Evolutionary conservation across 2,888 invertebrate genomes (phyloP), one percentile per base, ranked within the genome.

Genomic region (Parnassius apollo): DNA sequence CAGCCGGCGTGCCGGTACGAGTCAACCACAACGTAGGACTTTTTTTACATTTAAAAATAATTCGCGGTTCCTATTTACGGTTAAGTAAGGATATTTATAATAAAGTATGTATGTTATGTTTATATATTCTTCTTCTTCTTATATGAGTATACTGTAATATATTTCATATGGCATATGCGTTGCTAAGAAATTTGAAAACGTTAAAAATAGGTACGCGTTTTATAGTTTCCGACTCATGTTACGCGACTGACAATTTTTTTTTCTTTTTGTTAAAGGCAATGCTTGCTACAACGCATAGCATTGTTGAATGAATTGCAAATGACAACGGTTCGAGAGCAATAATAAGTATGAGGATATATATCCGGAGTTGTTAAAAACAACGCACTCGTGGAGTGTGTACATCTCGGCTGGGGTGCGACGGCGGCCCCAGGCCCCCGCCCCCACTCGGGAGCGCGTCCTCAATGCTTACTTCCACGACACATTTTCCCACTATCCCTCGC

Each of bases 401-500:
- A 68, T 65, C 66, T 65, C 68, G 69, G 42, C 57, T 63, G 53
- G 60, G 66, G 64, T 69, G 69, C 72, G 69, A 68, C 64, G 65
- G 63, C 62, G 53, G 64, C 59, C 72, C 72, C 66, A 68, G 58
- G 65, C 44, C 45, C 68, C 68, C 68, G 69, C 73, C 73, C 72
- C 80, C 80, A 79, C 83, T 84, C 76, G 67, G 76, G 80, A 79
- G 81, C 80, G 81, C 78, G 74, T 79, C 71, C 71, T 69, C 66
- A 63, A 70, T 69, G 69, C 71, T 70, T 68, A 66, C 65, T 68
- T 65, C 70, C 68, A 69, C 73, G 71, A 73, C 73, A 73, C 72
- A 74, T 68, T 71, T 74, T 72, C 69, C 67, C 68, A 68, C 65
- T 68, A 65, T 71, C 69, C 70, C 70, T 54, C 58, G 59, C 53